Evolutionary conservation across 2,113 vertebrate species (phyloP).

Genomic region (Falcunculus frontatus): DNA sequence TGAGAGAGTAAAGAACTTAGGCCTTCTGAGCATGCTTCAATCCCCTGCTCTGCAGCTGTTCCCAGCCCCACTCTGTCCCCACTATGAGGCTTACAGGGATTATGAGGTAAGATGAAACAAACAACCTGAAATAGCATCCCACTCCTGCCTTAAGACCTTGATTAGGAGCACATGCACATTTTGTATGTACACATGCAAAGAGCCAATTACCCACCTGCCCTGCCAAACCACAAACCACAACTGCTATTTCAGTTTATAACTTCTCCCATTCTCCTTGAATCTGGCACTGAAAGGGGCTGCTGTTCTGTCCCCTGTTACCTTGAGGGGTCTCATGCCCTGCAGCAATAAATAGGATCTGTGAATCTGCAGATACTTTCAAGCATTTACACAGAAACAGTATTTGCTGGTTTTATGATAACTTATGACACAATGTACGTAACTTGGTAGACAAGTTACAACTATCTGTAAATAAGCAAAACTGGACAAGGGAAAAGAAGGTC

Average conservation of each 20-base stretch:
- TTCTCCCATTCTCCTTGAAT: background rate
- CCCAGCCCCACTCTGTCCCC: background rate
- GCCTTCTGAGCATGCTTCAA: background rate
- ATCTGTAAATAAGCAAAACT: background rate
- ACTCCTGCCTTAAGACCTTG: background rate
- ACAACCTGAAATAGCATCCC: conserved; percentile 50
- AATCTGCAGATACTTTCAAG: background rate
- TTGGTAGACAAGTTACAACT: background rate
- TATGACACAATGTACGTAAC: background rate
- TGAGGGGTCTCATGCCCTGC: background rate
- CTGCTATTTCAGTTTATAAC: background rate
- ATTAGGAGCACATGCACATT: background rate
- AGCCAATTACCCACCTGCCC: background rate
- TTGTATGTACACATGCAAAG: background rate
- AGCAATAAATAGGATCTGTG: background rate
- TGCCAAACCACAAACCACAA: background rate
- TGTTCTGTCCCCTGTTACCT: background rate
- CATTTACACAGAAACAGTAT: background rate
- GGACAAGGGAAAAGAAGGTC: background rate
- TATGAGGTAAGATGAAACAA: conserved; percentile 45
- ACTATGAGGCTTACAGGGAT: conserved; percentile 9
- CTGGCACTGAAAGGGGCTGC: background rate
- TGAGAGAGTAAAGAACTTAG: background rate
- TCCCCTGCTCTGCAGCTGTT: background rate
- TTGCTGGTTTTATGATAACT: background rate